Evolutionary conservation across 2,797 vertebrate genomes (phyloP).

Genomic region (Sebastolobus altivelis): DNA sequence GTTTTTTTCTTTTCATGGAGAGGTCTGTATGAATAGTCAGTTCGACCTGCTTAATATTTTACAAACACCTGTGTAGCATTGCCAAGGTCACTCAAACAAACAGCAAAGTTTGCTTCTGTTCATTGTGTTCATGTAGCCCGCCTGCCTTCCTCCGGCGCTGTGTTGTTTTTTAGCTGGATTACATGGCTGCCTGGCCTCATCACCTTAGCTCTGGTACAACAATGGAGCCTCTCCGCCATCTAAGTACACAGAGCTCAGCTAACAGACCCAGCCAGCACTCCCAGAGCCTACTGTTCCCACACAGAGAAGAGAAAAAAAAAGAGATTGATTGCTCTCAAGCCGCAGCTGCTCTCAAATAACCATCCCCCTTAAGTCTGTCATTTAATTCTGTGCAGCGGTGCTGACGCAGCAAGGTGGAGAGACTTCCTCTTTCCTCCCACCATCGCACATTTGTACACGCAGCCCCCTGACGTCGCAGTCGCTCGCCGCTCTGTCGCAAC

Average conservation of each 20-base stretch:
- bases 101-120: constrained; percentile 28
- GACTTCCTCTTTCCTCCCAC: constrained; percentile 33
- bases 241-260: constrained; percentile 78
- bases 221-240: constrained; percentile 74
- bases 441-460: constrained; percentile 37
- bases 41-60: constrained; percentile 17
- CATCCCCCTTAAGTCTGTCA: constrained; percentile 63
- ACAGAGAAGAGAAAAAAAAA: constrained; percentile 36
- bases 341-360: constrained; percentile 73
- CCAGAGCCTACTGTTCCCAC: constrained; percentile 71
- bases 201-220: constrained; percentile 76
- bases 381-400: constrained; percentile 66
- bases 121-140: constrained; percentile 31
- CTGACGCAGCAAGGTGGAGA: constrained; percentile 74
- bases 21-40: neutral
- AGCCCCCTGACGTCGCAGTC: constrained; percentile 31
- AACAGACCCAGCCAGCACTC: constrained; percentile 63
- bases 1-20: neutral
- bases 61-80: constrained; percentile 22
- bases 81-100: constrained; percentile 4
- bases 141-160: constrained; percentile 42
- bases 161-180: constrained; percentile 81
- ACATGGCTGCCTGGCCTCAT: constrained; percentile 85
- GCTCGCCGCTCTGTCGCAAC: constrained; percentile 20
- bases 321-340: constrained; percentile 69